Evolutionary conservation across 2,888 invertebrate genomes (phyloP).

Genomic region (Venustoraphidia nigricollis): DNA sequence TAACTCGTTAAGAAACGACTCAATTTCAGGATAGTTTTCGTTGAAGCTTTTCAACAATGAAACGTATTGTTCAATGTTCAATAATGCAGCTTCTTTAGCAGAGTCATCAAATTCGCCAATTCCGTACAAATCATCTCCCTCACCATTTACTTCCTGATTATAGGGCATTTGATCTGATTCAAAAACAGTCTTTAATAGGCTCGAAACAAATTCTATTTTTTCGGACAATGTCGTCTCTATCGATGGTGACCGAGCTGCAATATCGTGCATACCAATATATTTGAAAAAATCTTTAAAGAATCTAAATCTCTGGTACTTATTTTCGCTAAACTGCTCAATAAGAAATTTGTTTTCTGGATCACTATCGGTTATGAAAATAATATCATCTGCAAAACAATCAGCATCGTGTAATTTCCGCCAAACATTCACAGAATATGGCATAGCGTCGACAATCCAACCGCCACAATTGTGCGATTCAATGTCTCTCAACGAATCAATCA

Average conservation of each 20-base stretch:
- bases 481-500: conserved; percentile 9
- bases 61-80: background rate
- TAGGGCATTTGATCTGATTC: background rate
- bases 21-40: conserved; percentile 15
- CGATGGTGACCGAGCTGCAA: conserved; percentile 18
- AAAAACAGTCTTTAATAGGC: background rate
- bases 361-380: conserved; percentile 36
- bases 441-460: conserved; percentile 45
- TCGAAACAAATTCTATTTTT: background rate
- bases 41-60: conserved; percentile 13
- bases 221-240: conserved; percentile 7
- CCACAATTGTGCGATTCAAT: conserved; percentile 18
- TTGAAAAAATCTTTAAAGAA: conserved; percentile 21
- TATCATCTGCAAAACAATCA: conserved; percentile 35
- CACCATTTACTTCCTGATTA: background rate
- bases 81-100: background rate
- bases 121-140: background rate
- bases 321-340: conserved; percentile 16
- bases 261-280: conserved; percentile 16
- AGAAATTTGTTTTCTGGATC: conserved; percentile 27
- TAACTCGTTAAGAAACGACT: conserved; percentile 14
- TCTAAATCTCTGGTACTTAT: conserved; percentile 15
- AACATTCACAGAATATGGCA: conserved; percentile 32
- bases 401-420: conserved; percentile 30
- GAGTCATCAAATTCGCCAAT: background rate